Base-by-base conservation (phyloP, 2,888 invertebrate species). In the Tortricodes alternella region DNA sequence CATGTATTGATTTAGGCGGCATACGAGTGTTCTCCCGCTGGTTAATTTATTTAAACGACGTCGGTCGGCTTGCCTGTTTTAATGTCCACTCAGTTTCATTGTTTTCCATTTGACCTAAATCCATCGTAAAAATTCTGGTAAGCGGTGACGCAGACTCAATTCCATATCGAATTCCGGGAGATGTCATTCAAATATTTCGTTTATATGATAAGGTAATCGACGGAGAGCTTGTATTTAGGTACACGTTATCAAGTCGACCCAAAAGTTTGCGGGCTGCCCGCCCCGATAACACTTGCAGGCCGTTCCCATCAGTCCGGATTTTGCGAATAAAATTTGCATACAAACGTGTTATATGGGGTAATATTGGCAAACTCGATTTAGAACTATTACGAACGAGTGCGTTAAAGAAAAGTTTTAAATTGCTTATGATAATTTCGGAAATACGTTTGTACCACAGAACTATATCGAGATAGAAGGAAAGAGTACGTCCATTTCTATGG, bases 321-420 rank as follows among this genome's bases (percentile, higher is more conserved):
- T 82, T 59, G 77, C 75, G 78, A 78, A 83, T 85, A 78, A 83
- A 82, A 88, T 89, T 89, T 82, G 74, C 89, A 89, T 89, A 84
- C 77, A 85, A 86, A 85, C 83, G 80, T 81, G 79, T 80, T 83
- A 79, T 80, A 72, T 78, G 73, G 73, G 75, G 77, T 80, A 80
- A 83, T 83, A 76, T 71, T 71, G 68, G 62, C 72, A 73, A 76
- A 77, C 78, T 78, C 75, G 71, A 73, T 80, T 71, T 66, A 67
- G 69, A 78, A 78, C 76, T 80, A 78, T 71, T 73, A 49, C 21
- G 27, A 38, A 18, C 43, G 37, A 29, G 44, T 56, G 37, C 13
- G 29, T 23, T 29, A n/a, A 4, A n/a, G 37, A 44, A 56, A 56
- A 43, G 23, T 39, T 43, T 43, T 15, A 16, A 49, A 35, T 19